Percentiles rank a stretch among this genome's conserved stretches.
Conservation (phyloP, 2,113 vertebrate species). For the Henicopernis longicauda region DNA sequence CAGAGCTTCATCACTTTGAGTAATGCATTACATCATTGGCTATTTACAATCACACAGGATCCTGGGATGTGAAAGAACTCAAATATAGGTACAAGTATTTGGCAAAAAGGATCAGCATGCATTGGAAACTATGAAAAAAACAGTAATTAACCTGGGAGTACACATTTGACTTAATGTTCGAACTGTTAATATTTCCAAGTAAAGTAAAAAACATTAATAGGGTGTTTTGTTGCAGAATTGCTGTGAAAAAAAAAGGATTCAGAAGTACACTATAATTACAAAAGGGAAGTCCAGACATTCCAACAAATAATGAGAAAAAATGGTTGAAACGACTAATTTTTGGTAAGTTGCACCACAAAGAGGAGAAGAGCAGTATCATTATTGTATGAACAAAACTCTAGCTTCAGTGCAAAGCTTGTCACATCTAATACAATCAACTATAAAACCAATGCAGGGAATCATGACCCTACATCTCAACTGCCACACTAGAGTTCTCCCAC, state of each 20-base stretch:
- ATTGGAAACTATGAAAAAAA: background rate
- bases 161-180: background rate
- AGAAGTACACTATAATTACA: background rate
- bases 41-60: background rate
- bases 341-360: background rate
- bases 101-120: background rate
- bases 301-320: background rate
- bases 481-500: conserved; percentile 28
- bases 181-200: background rate
- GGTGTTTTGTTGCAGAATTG: background rate
- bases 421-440: conserved; percentile 44
- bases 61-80: background rate
- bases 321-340: background rate
- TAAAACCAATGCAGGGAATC: conserved; percentile 35
- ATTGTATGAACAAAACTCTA: background rate
- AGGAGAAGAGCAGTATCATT: background rate
- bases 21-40: background rate
- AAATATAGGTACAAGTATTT: background rate
- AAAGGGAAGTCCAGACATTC: background rate
- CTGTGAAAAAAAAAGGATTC: background rate
- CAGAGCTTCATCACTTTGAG: background rate
- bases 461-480: conserved; percentile 45
- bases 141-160: background rate
- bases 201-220: background rate
- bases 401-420: conserved; percentile 50